Percentiles rank a stretch among this genome's conserved stretches.
Evolutionary conservation across 2,113 vertebrate genomes (phyloP).

Genomic region (Myocastor coypus): DNA sequence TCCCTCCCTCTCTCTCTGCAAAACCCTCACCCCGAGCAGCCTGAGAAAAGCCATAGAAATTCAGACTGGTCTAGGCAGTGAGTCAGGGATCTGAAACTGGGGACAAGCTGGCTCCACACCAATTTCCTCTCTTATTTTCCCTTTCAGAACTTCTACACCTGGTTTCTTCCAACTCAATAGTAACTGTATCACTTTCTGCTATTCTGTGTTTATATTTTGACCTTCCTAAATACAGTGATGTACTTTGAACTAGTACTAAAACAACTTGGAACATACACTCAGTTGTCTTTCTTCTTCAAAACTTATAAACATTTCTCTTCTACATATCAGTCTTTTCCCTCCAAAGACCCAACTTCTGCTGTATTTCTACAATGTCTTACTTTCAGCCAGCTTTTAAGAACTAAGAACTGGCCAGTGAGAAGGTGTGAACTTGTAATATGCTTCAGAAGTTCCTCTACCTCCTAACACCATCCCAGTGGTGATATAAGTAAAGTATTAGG

Average conservation of each 20-base stretch:
- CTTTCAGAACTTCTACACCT: constrained; percentile 24
- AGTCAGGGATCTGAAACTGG: constrained; percentile 77
- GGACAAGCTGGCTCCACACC: neutral
- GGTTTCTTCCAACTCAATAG: neutral
- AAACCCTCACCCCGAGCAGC: constrained; percentile 62
- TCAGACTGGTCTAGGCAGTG: constrained; percentile 79
- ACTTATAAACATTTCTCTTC: neutral
- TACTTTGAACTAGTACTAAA: neutral
- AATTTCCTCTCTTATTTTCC: constrained; percentile 6
- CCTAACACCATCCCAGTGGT: neutral
- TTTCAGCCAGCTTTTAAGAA: constrained; percentile 18
- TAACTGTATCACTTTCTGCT: neutral
- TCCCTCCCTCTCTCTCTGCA: constrained; percentile 55
- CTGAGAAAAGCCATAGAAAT: constrained; percentile 76
- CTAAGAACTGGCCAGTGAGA: neutral
- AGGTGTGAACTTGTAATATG: neutral
- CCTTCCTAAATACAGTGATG: neutral
- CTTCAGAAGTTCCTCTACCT: neutral
- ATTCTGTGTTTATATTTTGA: constrained; percentile 8
- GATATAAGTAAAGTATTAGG: neutral
- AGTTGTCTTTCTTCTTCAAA: neutral
- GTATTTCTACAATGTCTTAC: neutral
- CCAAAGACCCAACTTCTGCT: neutral
- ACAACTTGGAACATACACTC: neutral
- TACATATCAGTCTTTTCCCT: neutral